Evolutionary conservation across 2,797 vertebrate genomes (phyloP).

Genomic region (Macrochelys suwanniensis): DNA sequence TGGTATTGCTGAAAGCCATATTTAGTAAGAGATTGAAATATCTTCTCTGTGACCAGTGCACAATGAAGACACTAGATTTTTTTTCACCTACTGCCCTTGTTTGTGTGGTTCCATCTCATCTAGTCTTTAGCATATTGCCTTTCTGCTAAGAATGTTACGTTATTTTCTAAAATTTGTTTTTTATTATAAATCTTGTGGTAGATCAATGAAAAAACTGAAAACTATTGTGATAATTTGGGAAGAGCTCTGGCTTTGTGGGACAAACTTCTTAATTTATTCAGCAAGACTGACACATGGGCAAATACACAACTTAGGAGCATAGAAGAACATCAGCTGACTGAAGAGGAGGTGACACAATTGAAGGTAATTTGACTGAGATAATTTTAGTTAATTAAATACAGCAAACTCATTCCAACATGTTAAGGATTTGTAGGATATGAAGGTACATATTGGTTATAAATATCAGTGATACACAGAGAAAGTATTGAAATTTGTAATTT

Average conservation of each 20-base stretch:
- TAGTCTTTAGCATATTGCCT: background rate
- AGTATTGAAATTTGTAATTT: background rate
- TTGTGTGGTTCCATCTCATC: background rate
- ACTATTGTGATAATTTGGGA: conserved; percentile 88
- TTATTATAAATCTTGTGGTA: conserved; percentile 64
- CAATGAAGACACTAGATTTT: conserved; percentile 24
- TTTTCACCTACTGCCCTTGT: background rate
- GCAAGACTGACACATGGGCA: conserved; percentile 86
- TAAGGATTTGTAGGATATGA: background rate
- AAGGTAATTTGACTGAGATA: conserved; percentile 81
- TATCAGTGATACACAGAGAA: background rate
- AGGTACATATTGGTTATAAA: background rate
- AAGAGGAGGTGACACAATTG: conserved; percentile 84
- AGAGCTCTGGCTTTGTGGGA: conserved; percentile 93
- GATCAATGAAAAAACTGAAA: conserved; percentile 94
- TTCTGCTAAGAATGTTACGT: conserved; percentile 6
- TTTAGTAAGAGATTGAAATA: conserved; percentile 71
- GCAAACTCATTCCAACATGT: background rate
- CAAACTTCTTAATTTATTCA: conserved; percentile 88
- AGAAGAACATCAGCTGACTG: conserved; percentile 82
- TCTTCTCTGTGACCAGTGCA: conserved; percentile 54
- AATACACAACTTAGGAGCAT: conserved; percentile 81
- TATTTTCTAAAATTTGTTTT: background rate
- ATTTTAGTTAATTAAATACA: background rate
- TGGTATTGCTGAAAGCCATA: conserved; percentile 53